A percentile compares a stretch with the other conserved stretches of the same genome.
Evolutionary conservation across 1,140 invertebrate genomes (phyloP).

Genomic region (Conus ventricosus): DNA sequence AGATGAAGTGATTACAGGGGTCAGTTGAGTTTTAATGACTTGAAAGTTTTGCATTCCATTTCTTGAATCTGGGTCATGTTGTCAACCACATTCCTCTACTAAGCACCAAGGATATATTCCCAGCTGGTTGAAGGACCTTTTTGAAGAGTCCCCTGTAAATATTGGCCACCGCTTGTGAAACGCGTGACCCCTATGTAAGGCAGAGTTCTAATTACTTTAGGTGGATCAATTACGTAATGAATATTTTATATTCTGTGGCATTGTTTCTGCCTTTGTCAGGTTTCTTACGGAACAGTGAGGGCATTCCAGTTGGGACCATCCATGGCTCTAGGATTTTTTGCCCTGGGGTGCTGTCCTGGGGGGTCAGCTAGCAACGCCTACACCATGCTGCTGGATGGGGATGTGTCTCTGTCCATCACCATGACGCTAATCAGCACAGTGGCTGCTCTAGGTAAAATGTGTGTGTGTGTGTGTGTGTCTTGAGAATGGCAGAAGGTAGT

Average conservation of each 20-base stretch:
- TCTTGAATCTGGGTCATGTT: no score
- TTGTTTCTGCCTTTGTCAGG: constrained; percentile 51
- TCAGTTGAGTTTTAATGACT: no score
- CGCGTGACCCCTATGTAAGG: not conserved
- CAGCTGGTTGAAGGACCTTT: no score
- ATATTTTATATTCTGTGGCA: not conserved
- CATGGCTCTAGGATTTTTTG: constrained; percentile 74
- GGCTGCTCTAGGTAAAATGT: constrained; percentile 58
- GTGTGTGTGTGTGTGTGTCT: no score
- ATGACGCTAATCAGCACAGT: constrained; percentile 74
- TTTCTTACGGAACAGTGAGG: constrained; percentile 54
- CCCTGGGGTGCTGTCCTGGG: constrained; percentile 76
- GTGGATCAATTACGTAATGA: not conserved
- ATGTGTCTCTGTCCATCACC: constrained; percentile 75
- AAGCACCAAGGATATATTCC: no score
- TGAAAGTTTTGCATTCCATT: no score
- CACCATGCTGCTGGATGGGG: constrained; percentile 76
- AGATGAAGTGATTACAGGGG: no score
- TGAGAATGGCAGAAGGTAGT: no score
- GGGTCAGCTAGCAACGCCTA: constrained; percentile 77
- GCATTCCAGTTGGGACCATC: constrained; percentile 60
- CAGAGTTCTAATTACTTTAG: not conserved
- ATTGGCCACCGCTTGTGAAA: no score
- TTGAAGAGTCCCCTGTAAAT: no score
- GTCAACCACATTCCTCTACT: no score